A percentile compares a stretch with the other conserved stretches of the same genome.
phyloP scores from a whole-genome alignment of 1,140 invertebrate species.

The Eriosoma lanigerum region DNA sequence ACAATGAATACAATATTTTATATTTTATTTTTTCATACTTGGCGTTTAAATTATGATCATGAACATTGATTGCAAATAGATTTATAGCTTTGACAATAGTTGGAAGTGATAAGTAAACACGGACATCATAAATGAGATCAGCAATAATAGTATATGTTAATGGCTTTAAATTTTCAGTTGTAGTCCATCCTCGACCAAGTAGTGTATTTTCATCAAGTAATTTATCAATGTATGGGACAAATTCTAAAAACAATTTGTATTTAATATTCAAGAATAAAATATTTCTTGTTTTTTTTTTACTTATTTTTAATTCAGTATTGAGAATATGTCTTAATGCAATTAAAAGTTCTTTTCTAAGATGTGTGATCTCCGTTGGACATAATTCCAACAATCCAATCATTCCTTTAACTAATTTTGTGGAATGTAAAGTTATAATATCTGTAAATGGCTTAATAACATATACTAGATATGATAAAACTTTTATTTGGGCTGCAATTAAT shows the following conservation, averaged over 20 bases:
- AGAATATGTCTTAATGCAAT: slow-evolving; percentile 93
- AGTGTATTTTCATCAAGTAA: slow-evolving; percentile 93
- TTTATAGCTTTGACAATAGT: slow-evolving; percentile 88
- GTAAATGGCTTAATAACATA: slow-evolving; percentile 93
- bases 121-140: slow-evolving; percentile 95
- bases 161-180: slow-evolving; percentile 87
- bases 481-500: slow-evolving; percentile 97
- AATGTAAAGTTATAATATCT: slow-evolving; percentile 80
- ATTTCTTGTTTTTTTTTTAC: slow-evolving; percentile 64
- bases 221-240: slow-evolving; percentile 89
- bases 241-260: slow-evolving; percentile 66
- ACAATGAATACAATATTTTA: slow-evolving; percentile 29
- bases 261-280: background rate
- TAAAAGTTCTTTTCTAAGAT: slow-evolving; percentile 87
- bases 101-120: slow-evolving; percentile 78
- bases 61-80: slow-evolving; percentile 93
- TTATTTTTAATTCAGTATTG: slow-evolving; percentile 87
- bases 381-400: slow-evolving; percentile 84
- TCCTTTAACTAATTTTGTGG: slow-evolving; percentile 83
- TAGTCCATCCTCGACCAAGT: slow-evolving; percentile 90
- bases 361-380: slow-evolving; percentile 93
- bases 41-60: slow-evolving; percentile 90
- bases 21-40: slow-evolving; percentile 62
- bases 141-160: slow-evolving; percentile 93
- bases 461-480: slow-evolving; percentile 91